A percentile compares a stretch with the other conserved stretches of the same genome.
phyloP scores from a whole-genome alignment of 1,140 invertebrate genomes.

The Physella acuta region DNA sequence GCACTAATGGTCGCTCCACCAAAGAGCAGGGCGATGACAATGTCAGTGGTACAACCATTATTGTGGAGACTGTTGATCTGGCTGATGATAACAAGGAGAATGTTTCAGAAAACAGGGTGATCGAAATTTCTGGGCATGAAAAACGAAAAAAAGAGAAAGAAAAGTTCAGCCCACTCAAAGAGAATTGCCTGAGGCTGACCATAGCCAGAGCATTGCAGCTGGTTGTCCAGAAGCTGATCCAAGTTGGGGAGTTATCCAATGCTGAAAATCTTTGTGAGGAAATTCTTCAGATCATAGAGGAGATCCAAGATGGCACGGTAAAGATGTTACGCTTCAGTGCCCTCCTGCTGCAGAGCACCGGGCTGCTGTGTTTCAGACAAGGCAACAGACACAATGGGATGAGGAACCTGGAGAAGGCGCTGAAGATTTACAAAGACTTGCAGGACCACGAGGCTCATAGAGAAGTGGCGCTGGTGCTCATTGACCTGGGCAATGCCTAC shows the following conservation, averaged over 20 bases:
- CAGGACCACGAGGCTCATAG: constrained; percentile 48
- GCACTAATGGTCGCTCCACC: constrained; percentile 14
- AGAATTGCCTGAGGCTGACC: constrained; percentile 47
- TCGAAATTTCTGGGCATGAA: constrained; percentile 14
- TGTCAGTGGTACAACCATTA: not conserved
- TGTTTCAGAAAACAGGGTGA: not conserved
- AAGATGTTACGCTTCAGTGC: constrained; percentile 50
- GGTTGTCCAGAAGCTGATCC: constrained; percentile 44
- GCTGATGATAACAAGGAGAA: not conserved
- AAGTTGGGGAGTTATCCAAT: constrained; percentile 43
- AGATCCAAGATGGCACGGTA: constrained; percentile 51
- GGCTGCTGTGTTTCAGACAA: constrained; percentile 48
- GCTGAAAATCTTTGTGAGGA: constrained; percentile 50
- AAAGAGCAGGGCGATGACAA: not conserved
- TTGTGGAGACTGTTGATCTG: constrained; percentile 14
- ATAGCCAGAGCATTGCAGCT: constrained; percentile 45
- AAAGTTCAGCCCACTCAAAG: constrained; percentile 48
- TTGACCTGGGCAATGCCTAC: constrained; percentile 56
- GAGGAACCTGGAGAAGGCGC: constrained; percentile 45
- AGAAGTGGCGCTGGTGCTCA: constrained; percentile 48
- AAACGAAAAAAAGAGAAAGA: constrained; percentile 38
- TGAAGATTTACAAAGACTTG: constrained; percentile 47
- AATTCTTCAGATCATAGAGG: constrained; percentile 47
- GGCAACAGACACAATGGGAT: constrained; percentile 49
- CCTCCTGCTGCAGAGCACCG: constrained; percentile 48